Evolutionary conservation across 2,113 vertebrate species (phyloP), one percentile per base, ranked within the genome.

Genomic region (Grammomys surdaster): DNA sequence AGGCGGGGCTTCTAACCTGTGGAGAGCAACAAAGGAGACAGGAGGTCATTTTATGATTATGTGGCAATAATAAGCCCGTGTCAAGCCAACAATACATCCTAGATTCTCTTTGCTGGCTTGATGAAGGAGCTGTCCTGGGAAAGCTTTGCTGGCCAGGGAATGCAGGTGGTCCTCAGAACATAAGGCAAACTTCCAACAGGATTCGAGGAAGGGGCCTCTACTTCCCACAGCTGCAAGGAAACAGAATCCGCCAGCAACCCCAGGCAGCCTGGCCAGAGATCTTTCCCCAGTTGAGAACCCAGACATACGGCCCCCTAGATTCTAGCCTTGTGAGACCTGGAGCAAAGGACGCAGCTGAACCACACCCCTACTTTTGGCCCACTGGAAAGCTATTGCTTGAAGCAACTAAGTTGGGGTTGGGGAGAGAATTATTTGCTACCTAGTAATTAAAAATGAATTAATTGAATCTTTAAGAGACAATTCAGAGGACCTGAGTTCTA

Each of bases 11-110:
- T 43, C 56, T 43, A 36, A 3, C 54, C 84, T 10, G 20, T 36
- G 2, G 6, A 4, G 10, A 10, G 7, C 0, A 13, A 40, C 28
- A 16, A 65, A 73, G 54, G 46, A 14, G 5, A 24, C 5, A 1
- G 33, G 11, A 24, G 5, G 58, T 76, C 19, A 33, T 51, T 51
- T 33, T 36, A 0, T 7, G 24, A 54, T 1, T 5, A 5, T 1
- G 16, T 13, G 20, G 19, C 14, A 5, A 46, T 43, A 36, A 3
- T 17, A 28, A 51, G 60, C 48, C 13, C 6, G 9, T 73, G 8
- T 28, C 19, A 58, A 13, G 75, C 58, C 56, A 2, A 56, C 56
- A 16, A 10, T 10, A 3, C 8, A 3, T 7, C 48, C 58, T 8
- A 56, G 46, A 58, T 48, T 48, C 56, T 67, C 46, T 73, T 51